Base-by-base conservation (phyloP, 1,140 invertebrate species). In the Drosophila bocki region DNA sequence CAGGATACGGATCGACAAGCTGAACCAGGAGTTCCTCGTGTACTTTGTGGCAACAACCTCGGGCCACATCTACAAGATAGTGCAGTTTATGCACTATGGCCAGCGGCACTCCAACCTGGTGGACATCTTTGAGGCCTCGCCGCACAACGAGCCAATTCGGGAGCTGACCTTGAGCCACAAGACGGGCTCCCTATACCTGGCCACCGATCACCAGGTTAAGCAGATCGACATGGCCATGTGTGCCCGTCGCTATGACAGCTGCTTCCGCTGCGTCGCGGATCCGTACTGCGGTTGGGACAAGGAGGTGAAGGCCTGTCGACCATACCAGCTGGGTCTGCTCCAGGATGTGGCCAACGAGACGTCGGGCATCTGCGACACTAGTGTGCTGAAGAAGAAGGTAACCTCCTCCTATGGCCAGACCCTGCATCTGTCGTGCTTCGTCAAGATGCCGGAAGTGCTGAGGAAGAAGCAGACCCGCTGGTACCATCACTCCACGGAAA, bases 281-380 rank as follows among this genome's bases (percentile, higher is more conserved):
- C 96, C 96, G 0, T 97, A 97, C 85, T 97, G 96, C 78, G 96
- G 96, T 22, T 97, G 96, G 96, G 96, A 97, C 90, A 96, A 96
- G 81, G 96, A 97, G 78, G 94, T 95, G 0, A 95, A 95, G 19
- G 94, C 95, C 26, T 97, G 96, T 90, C 95, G 95, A 62, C 95
- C 96, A 0, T 97, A 96, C 90, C 94, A 86, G 91, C 95, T 93
- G 93, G 96, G 96, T 75, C 85, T 95, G 17, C 91, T 95, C 19
- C 94, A 93, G 93, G 96, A 97, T 85, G 96, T 96, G 32, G 95
- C 95, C 45, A 96, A 96, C 87, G 94, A 95, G 26, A 96, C 95
- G 7, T 94, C 94, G 8, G 95, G 95, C 17, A 94, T 96, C 26
- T 96, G 96, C 87, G 96, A 96, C 74, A 95, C 94, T 48, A 95